Evolutionary conservation across 1,140 invertebrate species (phyloP), one percentile per base, ranked within the genome.

Genomic region (Achatina immaculata): DNA sequence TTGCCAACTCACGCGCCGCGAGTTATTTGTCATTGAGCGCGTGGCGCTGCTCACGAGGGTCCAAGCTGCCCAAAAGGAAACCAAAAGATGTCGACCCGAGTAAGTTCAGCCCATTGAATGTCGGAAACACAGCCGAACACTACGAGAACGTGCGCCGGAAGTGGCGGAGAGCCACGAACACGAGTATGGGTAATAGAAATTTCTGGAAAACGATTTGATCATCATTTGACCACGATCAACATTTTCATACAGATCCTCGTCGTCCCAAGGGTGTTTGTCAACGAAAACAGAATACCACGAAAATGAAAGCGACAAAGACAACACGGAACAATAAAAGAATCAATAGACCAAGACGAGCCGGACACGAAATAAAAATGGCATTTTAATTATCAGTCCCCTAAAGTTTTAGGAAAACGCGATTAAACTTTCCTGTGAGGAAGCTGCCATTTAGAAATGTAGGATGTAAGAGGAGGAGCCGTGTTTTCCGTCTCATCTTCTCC

Each of bases 11-110:
- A 43, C 43, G 38, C 43, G 71, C 71, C 71, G 38, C 71, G 43
- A 73, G 71, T 73, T 73, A 73, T 73, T 73, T 73, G 71, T 45
- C 42, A 42, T 73, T 73, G 71, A 51, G 2, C 71, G 71, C 71
- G 71, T 73, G 71, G n/a, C 71, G 43, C 43, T 45, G n/a, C 45
- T 48, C 28, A n/a, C 45, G 19, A 48, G 31, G 7, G 42, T 73
- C 38, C 2, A 21, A 40, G 71, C 43, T 40, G 71, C 28, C 68
- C 31, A 3, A n/a, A n/a, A 16, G 43, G 43, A 73, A 4, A 48
- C 28, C 31, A 2, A 73, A 45, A 43, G 71, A 45, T 42, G 42
- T 73, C 43, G 40, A 14, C n/a, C n/a, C n/a, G 4, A 62, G 58
- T 62, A 62, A 62, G 58, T 62, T 62, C 6, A n/a, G 43, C 1